A percentile compares a stretch with the other conserved stretches of the same genome.
These are phyloP conservation scores for Hypothenemus hampei DNA, from an alignment of 1,140 invertebrate genomes.

Conservation along the genomic window DNA sequence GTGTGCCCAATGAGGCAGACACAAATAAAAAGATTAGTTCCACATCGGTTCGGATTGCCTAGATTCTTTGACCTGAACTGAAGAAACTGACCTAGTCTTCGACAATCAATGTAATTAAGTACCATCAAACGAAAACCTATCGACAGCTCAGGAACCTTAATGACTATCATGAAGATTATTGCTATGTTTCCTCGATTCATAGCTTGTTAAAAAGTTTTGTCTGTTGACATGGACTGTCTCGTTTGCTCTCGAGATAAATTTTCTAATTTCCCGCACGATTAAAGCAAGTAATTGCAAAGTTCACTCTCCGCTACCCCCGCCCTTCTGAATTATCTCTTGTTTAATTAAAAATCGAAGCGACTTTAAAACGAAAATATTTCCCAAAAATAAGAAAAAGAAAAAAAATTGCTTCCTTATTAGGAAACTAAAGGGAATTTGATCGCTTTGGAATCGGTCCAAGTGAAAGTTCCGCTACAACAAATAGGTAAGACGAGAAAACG, in stretches of 20 bases:
- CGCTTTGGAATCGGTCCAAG: too few species aligned
- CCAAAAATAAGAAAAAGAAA: too few species aligned
- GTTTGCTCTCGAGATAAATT: background rate
- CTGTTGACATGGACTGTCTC: too few species aligned
- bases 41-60: slow-evolving; percentile 3
- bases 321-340: background rate
- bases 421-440: too few species aligned
- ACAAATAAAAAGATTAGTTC: slow-evolving; percentile 11
- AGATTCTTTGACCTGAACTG: slow-evolving; percentile 1
- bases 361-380: too few species aligned
- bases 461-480: too few species aligned
- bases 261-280: background rate
- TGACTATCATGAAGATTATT: too few species aligned
- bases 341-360: slow-evolving; percentile 2
- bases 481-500: background rate
- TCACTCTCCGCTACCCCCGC: background rate
- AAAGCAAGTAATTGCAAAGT: background rate
- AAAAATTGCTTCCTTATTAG: too few species aligned
- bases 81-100: slow-evolving; percentile 11
- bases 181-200: too few species aligned
- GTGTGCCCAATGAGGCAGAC: slow-evolving; percentile 16
- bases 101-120: background rate
- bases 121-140: too few species aligned
- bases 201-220: too few species aligned
- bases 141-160: too few species aligned